These are phyloP conservation scores for Eudasyphora cyanicolor DNA, from an alignment of 2,888 invertebrate genomes.

Conservation along the genomic window DNA sequence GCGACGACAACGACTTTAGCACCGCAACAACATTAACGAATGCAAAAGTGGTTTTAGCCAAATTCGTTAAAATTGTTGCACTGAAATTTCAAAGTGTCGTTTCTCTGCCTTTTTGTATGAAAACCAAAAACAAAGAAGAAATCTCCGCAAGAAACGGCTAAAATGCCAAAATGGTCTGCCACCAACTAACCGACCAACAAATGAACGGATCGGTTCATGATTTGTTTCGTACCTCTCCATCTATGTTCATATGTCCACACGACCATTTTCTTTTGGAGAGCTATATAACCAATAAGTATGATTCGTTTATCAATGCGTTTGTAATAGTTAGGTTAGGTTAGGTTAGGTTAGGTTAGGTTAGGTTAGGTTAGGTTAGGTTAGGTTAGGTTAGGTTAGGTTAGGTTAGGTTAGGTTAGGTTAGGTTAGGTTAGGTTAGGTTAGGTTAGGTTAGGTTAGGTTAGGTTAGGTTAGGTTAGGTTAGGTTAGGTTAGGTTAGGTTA, in stretches of 20 bases:
- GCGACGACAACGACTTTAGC: constrained; percentile 4
- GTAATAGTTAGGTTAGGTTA: too few relatives aligned
- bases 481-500: too few relatives aligned
- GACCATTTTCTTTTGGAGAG: background rate
- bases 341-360: too few relatives aligned
- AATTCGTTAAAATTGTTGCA: constrained; percentile 65
- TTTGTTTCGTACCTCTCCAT: constrained; percentile 28
- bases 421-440: too few relatives aligned
- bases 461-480: too few relatives aligned
- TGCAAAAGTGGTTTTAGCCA: constrained; percentile 67
- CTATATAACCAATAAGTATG: too few relatives aligned
- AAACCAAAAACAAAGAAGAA: constrained; percentile 29
- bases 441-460: too few relatives aligned
- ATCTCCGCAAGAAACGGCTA: constrained; percentile 40
- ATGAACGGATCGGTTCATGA: constrained; percentile 58
- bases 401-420: too few relatives aligned
- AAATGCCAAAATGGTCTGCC: constrained; percentile 28
- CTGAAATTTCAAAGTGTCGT: constrained; percentile 22
- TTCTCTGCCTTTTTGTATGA: background rate
- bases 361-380: too few relatives aligned
- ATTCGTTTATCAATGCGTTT: too few relatives aligned
- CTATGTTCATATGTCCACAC: background rate
- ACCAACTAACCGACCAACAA: constrained; percentile 47
- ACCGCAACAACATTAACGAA: constrained; percentile 43
- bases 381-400: too few relatives aligned